Evolutionary conservation across 2,888 invertebrate species (phyloP).

Genomic region (Alloplasta piceator): DNA sequence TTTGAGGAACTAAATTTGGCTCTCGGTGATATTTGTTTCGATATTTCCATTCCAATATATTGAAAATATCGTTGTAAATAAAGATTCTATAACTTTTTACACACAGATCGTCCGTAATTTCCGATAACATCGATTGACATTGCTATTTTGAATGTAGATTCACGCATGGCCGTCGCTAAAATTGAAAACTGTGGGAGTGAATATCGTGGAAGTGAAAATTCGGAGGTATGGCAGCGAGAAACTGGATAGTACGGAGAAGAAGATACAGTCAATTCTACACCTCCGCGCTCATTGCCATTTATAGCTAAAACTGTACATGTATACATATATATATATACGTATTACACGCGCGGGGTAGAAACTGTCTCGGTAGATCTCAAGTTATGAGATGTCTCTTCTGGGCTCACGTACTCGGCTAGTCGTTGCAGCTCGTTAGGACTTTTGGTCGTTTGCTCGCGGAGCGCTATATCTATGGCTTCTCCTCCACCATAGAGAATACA

Average conservation of each 20-base stretch:
- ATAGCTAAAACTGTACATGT: slow-evolving; percentile 24
- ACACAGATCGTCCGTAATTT: too few relatives aligned
- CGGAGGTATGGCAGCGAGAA: neutral
- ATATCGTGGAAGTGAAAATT: slow-evolving; percentile 24
- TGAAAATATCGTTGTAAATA: too few relatives aligned
- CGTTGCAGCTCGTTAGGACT: slow-evolving; percentile 78
- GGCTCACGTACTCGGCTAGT: slow-evolving; percentile 66
- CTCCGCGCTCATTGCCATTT: slow-evolving; percentile 18
- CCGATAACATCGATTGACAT: too few relatives aligned
- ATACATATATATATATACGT: slow-evolving; percentile 23
- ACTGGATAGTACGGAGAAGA: slow-evolving; percentile 2
- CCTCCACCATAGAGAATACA: slow-evolving; percentile 42
- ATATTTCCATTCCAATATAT: too few relatives aligned
- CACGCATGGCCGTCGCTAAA: neutral
- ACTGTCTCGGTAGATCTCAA: slow-evolving; percentile 65
- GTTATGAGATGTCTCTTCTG: slow-evolving; percentile 65
- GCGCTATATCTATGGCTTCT: slow-evolving; percentile 50
- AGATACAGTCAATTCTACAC: slow-evolving; percentile 24
- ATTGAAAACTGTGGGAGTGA: neutral
- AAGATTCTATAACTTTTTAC: too few relatives aligned
- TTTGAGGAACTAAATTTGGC: too few relatives aligned
- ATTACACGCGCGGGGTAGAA: slow-evolving; percentile 38
- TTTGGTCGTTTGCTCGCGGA: slow-evolving; percentile 79
- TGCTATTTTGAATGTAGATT: too few relatives aligned
- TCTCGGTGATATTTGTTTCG: too few relatives aligned